A percentile compares a stretch with the other conserved stretches of the same genome.
These are phyloP conservation scores for Ochropacha duplaris DNA, from an alignment of 2,888 invertebrate species.

Conservation along the genomic window DNA sequence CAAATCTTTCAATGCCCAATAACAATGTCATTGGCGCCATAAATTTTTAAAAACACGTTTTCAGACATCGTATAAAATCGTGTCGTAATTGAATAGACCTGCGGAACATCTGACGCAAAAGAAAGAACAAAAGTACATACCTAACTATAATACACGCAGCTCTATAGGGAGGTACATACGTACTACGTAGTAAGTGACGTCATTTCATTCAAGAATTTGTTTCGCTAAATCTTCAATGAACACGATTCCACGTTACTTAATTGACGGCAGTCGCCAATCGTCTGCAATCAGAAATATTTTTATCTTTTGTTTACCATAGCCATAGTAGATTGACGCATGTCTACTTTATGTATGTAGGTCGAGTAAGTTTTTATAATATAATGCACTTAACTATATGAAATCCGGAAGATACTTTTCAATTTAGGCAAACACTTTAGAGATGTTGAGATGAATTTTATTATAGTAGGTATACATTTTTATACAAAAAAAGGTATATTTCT, in stretches of 20 bases:
- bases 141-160: constrained; percentile 26
- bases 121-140: constrained; percentile 63
- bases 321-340: neutral
- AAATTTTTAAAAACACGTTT: too few species aligned
- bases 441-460: too few species aligned
- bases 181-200: constrained; percentile 68
- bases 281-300: constrained; percentile 12
- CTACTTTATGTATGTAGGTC: neutral
- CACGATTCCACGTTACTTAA: constrained; percentile 26
- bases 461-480: too few species aligned
- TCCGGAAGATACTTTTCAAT: too few species aligned
- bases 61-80: neutral
- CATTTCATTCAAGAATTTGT: constrained; percentile 69
- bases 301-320: neutral
- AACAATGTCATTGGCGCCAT: neutral
- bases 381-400: too few species aligned
- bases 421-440: too few species aligned
- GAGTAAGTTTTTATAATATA: too few species aligned
- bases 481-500: too few species aligned
- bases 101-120: constrained; percentile 66
- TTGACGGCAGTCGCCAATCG: constrained; percentile 25
- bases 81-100: constrained; percentile 27
- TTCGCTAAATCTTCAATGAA: constrained; percentile 60
- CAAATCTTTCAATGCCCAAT: too few species aligned
- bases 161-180: constrained; percentile 30